These are phyloP conservation scores for Apogon hyalosoma DNA, from an alignment of 2,797 vertebrate genomes.

Conservation along the genomic window DNA sequence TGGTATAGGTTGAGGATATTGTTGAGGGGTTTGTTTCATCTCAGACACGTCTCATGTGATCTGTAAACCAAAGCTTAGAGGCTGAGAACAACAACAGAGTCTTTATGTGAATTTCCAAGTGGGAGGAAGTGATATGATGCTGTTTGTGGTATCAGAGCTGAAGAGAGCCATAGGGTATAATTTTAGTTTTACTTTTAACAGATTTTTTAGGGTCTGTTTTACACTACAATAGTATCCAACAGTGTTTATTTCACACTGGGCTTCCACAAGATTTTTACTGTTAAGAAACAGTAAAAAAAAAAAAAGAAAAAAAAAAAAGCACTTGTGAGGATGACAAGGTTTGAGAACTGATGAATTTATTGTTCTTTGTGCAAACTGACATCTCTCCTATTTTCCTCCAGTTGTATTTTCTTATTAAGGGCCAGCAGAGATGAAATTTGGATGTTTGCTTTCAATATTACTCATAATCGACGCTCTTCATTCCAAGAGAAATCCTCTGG, in stretches of 20 bases:
- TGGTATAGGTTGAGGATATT: slow-evolving; percentile 42
- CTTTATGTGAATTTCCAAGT: slow-evolving; percentile 45
- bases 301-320: slow-evolving; percentile 2
- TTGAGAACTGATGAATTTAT: neutral
- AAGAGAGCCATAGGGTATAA: slow-evolving; percentile 39
- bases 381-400: too few relatives aligned
- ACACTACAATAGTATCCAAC: slow-evolving; percentile 12
- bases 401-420: too few relatives aligned
- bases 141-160: slow-evolving; percentile 28
- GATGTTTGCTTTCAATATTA: neutral
- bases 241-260: slow-evolving; percentile 10
- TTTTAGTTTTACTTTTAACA: slow-evolving; percentile 39
- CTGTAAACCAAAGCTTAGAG: slow-evolving; percentile 46
- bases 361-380: neutral
- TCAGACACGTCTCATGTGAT: slow-evolving; percentile 43
- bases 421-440: slow-evolving; percentile 3
- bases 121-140: slow-evolving; percentile 49
- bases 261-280: slow-evolving; percentile 13
- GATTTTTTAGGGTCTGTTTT: slow-evolving; percentile 26
- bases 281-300: slow-evolving; percentile 32
- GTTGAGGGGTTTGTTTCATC: slow-evolving; percentile 62
- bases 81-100: slow-evolving; percentile 35
- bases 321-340: neutral
- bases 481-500: slow-evolving; percentile 10
- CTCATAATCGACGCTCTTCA: slow-evolving; percentile 20